Evolutionary conservation across 1,140 invertebrate genomes (phyloP), one percentile per base, ranked within the genome.

Genomic region (Drosophila cardini): DNA sequence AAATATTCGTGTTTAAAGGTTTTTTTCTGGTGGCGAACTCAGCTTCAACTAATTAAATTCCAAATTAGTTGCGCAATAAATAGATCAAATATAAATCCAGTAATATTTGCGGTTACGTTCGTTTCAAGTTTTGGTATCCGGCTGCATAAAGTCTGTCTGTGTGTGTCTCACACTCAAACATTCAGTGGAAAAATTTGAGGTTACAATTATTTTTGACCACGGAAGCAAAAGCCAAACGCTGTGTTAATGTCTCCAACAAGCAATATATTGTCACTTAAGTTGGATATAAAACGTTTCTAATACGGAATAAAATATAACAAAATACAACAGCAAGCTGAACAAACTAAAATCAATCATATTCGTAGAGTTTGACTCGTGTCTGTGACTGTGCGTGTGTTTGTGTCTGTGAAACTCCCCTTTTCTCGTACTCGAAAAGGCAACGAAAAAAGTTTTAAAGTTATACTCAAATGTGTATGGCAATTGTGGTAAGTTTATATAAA

Each of bases 381-480:
- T 68, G 58, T 69, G 72, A 68, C 46, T 61, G 45, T 57, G 48
- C 45, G 2, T 58, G 43, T 57, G 67, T 69, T 36, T 48, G 21
- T 70, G 45, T 48, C 57, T 85, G 73, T 86, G 75, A 81, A 85
- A 81, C 78, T 61, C 46, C 43, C 53, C 67, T 69, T 64, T 55
- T 69, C 78, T 78, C 78, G 83, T 78, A 69, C 78, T 67, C 75
- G 21, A 58, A 82, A 79, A 87, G 53, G 64, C 72, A 82, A 83
- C 76, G 50, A 89, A 80, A 83, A 87, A 87, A 26, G 83, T 71
- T 67, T 64, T 52, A 70, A 86, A 87, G 82, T 89, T 78, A 89
- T 84, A 89, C 76, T 89, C 84, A 87, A 87, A 87, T 87, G 84
- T 87, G 84, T 87, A 87, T 87, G 84, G 84, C 84, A 89, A 87